These are phyloP conservation scores for Oscheius myriophilus DNA, from an alignment of 2,888 invertebrate species.

Conservation along the genomic window DNA sequence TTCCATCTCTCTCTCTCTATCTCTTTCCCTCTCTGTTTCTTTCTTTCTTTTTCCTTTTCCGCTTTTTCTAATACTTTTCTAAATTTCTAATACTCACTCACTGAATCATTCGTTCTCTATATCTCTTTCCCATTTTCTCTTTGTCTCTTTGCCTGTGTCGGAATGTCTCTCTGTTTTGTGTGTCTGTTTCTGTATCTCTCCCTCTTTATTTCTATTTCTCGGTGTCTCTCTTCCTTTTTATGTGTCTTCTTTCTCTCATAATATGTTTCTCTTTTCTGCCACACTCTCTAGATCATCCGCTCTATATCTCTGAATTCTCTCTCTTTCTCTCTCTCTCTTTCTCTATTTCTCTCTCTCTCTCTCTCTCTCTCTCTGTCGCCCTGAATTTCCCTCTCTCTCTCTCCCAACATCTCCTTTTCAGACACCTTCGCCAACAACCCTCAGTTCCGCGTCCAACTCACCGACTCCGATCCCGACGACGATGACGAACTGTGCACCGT, in stretches of 20 bases:
- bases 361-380: neutral
- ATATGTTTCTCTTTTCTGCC: too few species aligned
- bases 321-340: neutral
- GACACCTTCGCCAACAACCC: slow-evolving; percentile 90
- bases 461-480: slow-evolving; percentile 85
- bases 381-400: neutral
- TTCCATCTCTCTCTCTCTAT: too few species aligned
- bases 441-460: slow-evolving; percentile 86
- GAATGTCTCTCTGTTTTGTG: too few species aligned
- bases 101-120: too few species aligned
- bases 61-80: too few species aligned
- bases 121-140: neutral
- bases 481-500: slow-evolving; percentile 81
- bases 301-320: slow-evolving; percentile 77
- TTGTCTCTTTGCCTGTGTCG: slow-evolving; percentile 11
- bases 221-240: neutral
- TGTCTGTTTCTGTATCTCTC: slow-evolving; percentile 14
- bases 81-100: too few species aligned
- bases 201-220: neutral
- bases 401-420: slow-evolving; percentile 27
- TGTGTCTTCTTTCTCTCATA: slow-evolving; percentile 15
- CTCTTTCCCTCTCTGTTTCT: too few species aligned
- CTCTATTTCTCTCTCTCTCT: slow-evolving; percentile 11
- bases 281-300: too few species aligned
- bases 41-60: too few species aligned